Evolutionary conservation across 1,140 invertebrate genomes (phyloP).

Genomic region (Brachystomella parvula): DNA sequence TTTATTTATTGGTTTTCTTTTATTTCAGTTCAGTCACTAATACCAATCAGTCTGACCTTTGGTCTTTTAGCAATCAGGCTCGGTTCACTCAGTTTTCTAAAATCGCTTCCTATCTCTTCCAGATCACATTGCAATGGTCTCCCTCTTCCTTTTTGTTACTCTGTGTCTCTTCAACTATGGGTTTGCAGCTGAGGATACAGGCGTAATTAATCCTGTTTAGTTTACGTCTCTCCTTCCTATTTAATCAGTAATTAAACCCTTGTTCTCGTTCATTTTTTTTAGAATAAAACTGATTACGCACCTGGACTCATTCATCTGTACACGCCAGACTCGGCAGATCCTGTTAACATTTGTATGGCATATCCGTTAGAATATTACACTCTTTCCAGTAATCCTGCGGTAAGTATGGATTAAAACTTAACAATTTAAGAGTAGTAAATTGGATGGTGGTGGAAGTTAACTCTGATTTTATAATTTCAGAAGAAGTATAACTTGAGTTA

Average conservation of each 20-base stretch:
- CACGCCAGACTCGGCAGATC: neutral
- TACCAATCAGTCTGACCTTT: too few species aligned
- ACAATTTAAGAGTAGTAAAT: neutral
- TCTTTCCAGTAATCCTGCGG: neutral
- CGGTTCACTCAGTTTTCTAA: too few species aligned
- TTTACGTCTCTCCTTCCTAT: neutral
- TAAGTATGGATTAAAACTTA: neutral
- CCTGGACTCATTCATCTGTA: neutral
- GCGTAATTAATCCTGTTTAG: neutral
- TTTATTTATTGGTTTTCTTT: too few species aligned
- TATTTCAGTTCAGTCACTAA: too few species aligned
- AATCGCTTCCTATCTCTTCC: too few species aligned
- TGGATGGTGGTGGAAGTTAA: neutral
- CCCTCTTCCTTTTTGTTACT: neutral
- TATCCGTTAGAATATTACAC: slow-evolving; percentile 1
- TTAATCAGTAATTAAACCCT: too few species aligned
- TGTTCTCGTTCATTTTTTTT: neutral
- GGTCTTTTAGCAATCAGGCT: too few species aligned
- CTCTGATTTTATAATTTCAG: slow-evolving; percentile 13
- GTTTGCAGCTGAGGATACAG: neutral
- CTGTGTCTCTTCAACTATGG: neutral
- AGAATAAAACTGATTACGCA: neutral
- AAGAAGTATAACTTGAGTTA: slow-evolving; percentile 11
- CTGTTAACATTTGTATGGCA: neutral
- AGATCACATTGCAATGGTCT: neutral